Conservation (phyloP, 2,888 invertebrate genomes). For the Melinopterus prodromus region DNA sequence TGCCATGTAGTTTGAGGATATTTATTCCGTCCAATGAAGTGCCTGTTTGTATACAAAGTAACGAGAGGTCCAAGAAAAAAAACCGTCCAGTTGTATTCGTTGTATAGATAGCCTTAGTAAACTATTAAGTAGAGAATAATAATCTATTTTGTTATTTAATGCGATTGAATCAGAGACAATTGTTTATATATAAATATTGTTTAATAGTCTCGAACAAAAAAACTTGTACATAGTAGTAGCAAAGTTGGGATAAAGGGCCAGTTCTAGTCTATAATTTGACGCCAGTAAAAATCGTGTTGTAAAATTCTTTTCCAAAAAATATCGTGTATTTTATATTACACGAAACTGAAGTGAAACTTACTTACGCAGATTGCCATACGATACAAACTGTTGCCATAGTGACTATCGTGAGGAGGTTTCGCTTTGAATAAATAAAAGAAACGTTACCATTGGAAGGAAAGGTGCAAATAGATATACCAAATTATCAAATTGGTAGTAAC, state of each 20-base stretch:
- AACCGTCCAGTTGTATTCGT: neutral
- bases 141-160: constrained; percentile 23
- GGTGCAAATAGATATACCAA: constrained; percentile 43
- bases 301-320: neutral
- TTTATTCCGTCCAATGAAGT: constrained; percentile 36
- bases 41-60: constrained; percentile 30
- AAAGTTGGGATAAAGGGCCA: constrained; percentile 35
- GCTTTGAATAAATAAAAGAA: constrained; percentile 21
- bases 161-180: neutral
- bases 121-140: constrained; percentile 9
- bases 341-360: no score
- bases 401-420: constrained; percentile 11
- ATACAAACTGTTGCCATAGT: neutral
- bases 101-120: constrained; percentile 12
- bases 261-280: constrained; percentile 36
- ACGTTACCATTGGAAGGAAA: constrained; percentile 37
- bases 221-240: constrained; percentile 14
- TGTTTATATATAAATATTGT: constrained; percentile 16
- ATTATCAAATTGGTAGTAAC: constrained; percentile 38
- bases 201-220: constrained; percentile 8
- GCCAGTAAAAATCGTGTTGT: constrained; percentile 29
- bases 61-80: constrained; percentile 21
- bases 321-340: neutral
- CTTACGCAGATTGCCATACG: no score
- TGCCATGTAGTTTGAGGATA: constrained; percentile 28